Conservation (phyloP, 2,888 invertebrate species). For the Electrophaes corylata region DNA sequence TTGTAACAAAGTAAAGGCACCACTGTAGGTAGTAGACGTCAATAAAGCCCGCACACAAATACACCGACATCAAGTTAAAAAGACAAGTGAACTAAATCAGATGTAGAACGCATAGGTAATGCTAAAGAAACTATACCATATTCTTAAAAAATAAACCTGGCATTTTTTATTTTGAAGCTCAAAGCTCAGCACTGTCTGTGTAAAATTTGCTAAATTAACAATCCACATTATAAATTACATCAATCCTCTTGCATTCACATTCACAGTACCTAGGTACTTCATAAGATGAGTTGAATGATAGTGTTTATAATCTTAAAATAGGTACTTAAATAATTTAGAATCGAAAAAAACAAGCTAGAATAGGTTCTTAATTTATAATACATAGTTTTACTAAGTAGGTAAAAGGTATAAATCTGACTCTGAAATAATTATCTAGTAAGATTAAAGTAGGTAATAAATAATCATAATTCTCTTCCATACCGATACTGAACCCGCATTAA, state of each 20-base stretch:
- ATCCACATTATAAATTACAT: neutral
- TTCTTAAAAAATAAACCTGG: neutral
- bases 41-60: conserved; percentile 12
- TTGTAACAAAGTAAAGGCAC: conserved; percentile 13
- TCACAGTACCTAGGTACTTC: no score
- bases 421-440: conserved; percentile 1
- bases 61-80: neutral
- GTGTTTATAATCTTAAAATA: neutral
- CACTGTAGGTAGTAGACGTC: neutral
- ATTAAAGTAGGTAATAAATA: conserved; percentile 2
- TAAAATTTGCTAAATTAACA: no score
- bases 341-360: neutral
- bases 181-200: neutral
- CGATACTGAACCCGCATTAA: neutral
- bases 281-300: no score
- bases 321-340: neutral
- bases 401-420: conserved; percentile 8
- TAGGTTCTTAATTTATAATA: no score
- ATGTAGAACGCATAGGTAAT: neutral
- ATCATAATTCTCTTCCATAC: neutral
- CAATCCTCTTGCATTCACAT: no score
- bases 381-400: neutral
- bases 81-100: neutral
- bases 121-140: neutral
- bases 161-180: no score